Conservation (phyloP, 2,797 vertebrate genomes). For the Morelia viridis region DNA sequence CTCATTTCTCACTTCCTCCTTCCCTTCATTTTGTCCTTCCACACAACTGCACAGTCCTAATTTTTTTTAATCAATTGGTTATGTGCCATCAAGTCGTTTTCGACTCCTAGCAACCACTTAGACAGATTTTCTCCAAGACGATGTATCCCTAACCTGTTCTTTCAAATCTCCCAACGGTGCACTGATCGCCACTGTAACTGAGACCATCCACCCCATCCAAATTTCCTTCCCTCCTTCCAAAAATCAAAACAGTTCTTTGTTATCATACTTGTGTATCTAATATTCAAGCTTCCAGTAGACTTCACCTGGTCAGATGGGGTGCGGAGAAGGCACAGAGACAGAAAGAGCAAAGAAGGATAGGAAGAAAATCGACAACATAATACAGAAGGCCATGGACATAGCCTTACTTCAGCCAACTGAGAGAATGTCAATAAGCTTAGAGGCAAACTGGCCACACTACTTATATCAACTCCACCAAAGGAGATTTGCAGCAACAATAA, state of each 20-base stretch:
- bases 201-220: accelerated
- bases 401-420: not conserved
- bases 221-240: not conserved
- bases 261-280: conserved; percentile 8
- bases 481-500: not conserved
- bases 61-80: too few relatives aligned
- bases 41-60: conserved; percentile 10
- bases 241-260: conserved; percentile 46
- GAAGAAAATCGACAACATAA: not conserved
- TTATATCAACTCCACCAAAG: not conserved
- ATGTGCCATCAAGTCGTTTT: too few relatives aligned
- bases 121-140: not conserved
- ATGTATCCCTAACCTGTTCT: not conserved
- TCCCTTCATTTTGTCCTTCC: not conserved
- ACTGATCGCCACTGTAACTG: not conserved
- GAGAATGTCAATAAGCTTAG: conserved; percentile 12
- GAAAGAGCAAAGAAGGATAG: not conserved
- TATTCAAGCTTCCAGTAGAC: conserved; percentile 42
- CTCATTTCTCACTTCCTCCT: not conserved
- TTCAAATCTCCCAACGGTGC: not conserved
- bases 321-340: not conserved
- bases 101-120: too few relatives aligned
- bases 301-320: conserved; percentile 38
- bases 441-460: not conserved
- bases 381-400: not conserved